These are phyloP conservation scores for Oreochromis aureus DNA, from an alignment of 2,113 vertebrate species.

Conservation along the genomic window DNA sequence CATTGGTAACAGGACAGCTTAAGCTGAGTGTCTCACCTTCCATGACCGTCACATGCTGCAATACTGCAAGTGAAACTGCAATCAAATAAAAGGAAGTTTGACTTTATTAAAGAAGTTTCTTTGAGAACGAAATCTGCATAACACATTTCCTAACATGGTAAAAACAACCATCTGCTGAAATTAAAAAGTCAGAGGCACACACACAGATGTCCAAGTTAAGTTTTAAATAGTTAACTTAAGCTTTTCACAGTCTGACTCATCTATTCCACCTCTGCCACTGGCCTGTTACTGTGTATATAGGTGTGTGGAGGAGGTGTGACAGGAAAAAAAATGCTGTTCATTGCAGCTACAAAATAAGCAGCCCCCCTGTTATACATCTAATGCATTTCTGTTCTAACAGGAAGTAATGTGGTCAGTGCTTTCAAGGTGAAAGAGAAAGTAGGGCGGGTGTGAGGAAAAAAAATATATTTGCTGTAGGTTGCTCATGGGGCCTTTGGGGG, in stretches of 20 bases:
- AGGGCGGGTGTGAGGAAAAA: background rate
- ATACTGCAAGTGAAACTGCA: conserved; percentile 31
- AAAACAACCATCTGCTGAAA: background rate
- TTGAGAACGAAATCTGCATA: background rate
- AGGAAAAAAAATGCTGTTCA: background rate
- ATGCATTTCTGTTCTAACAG: conserved; percentile 8
- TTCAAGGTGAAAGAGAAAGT: conserved; percentile 34
- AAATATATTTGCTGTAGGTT: background rate
- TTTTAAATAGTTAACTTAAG: background rate
- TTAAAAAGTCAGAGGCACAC: background rate
- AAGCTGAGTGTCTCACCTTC: conserved; percentile 57
- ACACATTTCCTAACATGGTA: background rate
- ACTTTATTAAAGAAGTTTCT: background rate
- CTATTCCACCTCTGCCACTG: background rate
- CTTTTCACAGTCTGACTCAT: conserved; percentile 14
- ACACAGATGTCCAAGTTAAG: background rate
- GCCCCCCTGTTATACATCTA: background rate
- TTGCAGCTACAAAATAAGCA: background rate
- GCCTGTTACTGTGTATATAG: background rate
- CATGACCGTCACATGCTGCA: conserved; percentile 21
- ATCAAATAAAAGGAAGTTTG: background rate
- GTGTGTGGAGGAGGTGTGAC: background rate
- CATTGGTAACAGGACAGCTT: conserved; percentile 28
- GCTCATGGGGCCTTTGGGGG: background rate
- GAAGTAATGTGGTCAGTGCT: conserved; percentile 44